phyloP scores from a whole-genome alignment of 2,888 invertebrate genomes.

The Oscheius onirici region DNA sequence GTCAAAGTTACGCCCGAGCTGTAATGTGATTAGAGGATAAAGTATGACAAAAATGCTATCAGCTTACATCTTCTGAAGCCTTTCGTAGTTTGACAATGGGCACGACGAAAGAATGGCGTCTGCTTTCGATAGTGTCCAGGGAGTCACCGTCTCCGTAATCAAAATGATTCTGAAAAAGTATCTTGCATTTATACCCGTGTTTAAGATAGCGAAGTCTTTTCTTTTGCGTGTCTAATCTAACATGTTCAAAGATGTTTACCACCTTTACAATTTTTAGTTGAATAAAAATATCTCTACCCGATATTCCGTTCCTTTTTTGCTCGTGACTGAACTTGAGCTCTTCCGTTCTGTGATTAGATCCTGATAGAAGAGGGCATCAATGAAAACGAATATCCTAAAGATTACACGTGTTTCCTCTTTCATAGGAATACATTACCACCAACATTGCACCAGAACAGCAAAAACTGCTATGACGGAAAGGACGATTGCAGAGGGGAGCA shows the following conservation, averaged over 20 bases:
- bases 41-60: background rate
- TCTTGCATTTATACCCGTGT: too few relatives aligned
- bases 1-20: background rate
- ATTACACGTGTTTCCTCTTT: background rate
- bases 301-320: slow-evolving; percentile 6
- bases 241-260: background rate
- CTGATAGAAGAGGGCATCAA: slow-evolving; percentile 50
- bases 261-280: too few relatives aligned
- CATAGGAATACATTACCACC: slow-evolving; percentile 41
- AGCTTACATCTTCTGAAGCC: slow-evolving; percentile 29
- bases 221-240: too few relatives aligned
- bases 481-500: slow-evolving; percentile 41
- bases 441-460: slow-evolving; percentile 40
- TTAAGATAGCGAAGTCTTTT: too few relatives aligned
- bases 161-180: slow-evolving; percentile 7
- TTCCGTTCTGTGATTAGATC: background rate
- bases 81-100: slow-evolving; percentile 35
- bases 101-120: slow-evolving; percentile 32
- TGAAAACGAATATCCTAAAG: slow-evolving; percentile 49
- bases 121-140: slow-evolving; percentile 20
- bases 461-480: slow-evolving; percentile 17
- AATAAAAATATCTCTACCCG: background rate
- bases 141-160: slow-evolving; percentile 31
- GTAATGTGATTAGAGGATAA: background rate
- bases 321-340: slow-evolving; percentile 24